Conservation (phyloP, 2,888 invertebrate species). For the Fragum sueziense region DNA sequence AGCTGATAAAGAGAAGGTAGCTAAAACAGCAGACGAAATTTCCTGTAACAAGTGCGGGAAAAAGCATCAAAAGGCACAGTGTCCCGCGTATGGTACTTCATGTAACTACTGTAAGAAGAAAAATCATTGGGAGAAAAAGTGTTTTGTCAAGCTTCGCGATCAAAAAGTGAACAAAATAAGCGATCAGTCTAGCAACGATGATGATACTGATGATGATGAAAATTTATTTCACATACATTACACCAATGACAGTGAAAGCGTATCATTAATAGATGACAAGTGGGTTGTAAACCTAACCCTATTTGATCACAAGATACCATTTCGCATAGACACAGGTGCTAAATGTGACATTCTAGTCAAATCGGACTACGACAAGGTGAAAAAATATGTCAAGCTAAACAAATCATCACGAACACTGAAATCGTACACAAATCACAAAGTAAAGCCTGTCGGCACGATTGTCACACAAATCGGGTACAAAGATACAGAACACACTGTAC, state of each 20-base stretch:
- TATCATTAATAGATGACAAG: constrained; percentile 10
- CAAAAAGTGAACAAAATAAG: too few species aligned
- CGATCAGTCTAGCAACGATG: too few species aligned
- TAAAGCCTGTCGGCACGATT: constrained; percentile 29
- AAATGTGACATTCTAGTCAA: constrained; percentile 38
- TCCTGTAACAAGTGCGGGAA: too few species aligned
- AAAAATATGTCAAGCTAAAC: neutral
- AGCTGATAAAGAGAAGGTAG: too few species aligned
- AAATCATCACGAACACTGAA: constrained; percentile 24
- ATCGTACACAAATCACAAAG: constrained; percentile 39
- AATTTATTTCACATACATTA: constrained; percentile 9
- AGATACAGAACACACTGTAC: neutral
- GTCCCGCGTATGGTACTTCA: constrained; percentile 33
- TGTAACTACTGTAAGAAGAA: constrained; percentile 29
- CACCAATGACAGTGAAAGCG: neutral
- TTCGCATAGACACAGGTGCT: constrained; percentile 39
- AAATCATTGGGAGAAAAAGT: neutral
- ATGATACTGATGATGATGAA: neutral
- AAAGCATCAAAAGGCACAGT: constrained; percentile 1
- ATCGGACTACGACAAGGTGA: constrained; percentile 9
- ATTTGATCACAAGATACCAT: neutral
- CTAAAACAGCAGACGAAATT: too few species aligned
- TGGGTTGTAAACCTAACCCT: constrained; percentile 20
- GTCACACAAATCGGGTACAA: constrained; percentile 8
- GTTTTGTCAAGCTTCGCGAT: too few species aligned